Evolutionary conservation across 2,888 invertebrate genomes (phyloP), one percentile per base, ranked within the genome.

Genomic region (Pollenia labialis): DNA sequence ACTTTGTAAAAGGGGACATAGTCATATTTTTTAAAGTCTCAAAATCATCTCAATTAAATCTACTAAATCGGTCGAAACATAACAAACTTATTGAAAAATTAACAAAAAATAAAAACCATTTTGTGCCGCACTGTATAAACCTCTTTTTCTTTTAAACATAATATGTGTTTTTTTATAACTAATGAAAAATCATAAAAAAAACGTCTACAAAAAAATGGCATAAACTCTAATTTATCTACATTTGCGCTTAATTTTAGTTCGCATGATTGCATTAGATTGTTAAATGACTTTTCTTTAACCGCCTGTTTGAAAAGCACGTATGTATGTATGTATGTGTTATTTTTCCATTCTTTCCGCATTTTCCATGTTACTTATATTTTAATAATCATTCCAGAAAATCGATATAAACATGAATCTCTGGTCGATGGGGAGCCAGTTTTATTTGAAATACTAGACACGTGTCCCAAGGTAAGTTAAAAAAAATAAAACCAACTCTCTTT

Each of bases 361-460:
- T 54, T 40, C 32, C 50, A 79, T 46, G 50, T 68, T 66, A 68
- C 7, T 76, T 42, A n/a, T 69, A 54, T 64, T 52, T 69, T 76
- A 64, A 75, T 40, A 82, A 81, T 50, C 79, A 84, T 95, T 95
- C 88, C 95, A 97, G 98, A 98, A 93, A 97, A 96, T 93, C 96
- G 97, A 93, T 98, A 98, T 93, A 98, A 97, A 91, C 97, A 98
- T 93, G 98, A 98, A 93, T 96, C 97, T 32, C 94, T 97, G 91
- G 95, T 98, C 85, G 97, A 98, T 90, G 96, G 97, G 14, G 98
- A 98, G 91, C 97, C 98, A 16, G 96, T 98, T 86, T 95, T 98
- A 54, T 97, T 97, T 91, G 98, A 98, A 94, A 97, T 98, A 90
- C 94, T 98, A 90, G 98, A 98, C 93, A 97, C 97, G 69, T 97